phyloP scores from a whole-genome alignment of 2,888 invertebrate genomes.

The Gasteruption jaculator region DNA sequence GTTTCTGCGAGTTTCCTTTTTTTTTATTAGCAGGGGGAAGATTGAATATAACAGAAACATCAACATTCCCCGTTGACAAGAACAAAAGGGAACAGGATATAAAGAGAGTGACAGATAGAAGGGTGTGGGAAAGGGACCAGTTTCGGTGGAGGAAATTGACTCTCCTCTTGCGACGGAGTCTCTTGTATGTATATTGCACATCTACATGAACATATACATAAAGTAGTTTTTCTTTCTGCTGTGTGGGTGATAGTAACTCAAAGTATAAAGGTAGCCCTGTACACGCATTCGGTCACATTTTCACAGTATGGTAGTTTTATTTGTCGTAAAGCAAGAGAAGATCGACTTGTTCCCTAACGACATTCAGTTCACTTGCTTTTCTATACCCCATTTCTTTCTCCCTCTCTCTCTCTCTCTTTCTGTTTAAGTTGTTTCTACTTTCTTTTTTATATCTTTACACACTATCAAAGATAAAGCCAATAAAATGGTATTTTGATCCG shows the following conservation, averaged over 20 bases:
- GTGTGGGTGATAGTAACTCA: too few species aligned
- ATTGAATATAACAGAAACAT: too few species aligned
- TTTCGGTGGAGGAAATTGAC: slow-evolving; percentile 33
- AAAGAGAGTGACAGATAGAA: slow-evolving; percentile 9
- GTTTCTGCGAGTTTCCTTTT: too few species aligned
- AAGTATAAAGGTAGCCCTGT: too few species aligned
- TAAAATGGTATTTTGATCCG: too few species aligned
- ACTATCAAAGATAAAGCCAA: too few species aligned
- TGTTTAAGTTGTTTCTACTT: too few species aligned
- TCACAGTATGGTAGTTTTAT: slow-evolving; percentile 34
- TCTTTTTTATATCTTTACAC: too few species aligned
- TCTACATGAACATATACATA: neutral
- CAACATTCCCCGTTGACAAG: too few species aligned
- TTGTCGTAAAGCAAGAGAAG: slow-evolving; percentile 29
- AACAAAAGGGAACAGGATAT: slow-evolving; percentile 3
- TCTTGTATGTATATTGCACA: neutral
- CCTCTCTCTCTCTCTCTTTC: slow-evolving; percentile 12
- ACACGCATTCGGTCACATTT: too few species aligned
- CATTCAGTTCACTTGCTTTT: neutral
- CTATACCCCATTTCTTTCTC: slow-evolving; percentile 14
- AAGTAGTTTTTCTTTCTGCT: too few species aligned
- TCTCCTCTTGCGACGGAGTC: slow-evolving; percentile 23
- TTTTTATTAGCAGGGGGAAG: too few species aligned
- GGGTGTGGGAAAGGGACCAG: slow-evolving; percentile 1
- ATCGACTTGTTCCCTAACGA: slow-evolving; percentile 22